These are phyloP conservation scores for Homarus americanus DNA, from an alignment of 1,140 invertebrate species.

Conservation along the genomic window DNA sequence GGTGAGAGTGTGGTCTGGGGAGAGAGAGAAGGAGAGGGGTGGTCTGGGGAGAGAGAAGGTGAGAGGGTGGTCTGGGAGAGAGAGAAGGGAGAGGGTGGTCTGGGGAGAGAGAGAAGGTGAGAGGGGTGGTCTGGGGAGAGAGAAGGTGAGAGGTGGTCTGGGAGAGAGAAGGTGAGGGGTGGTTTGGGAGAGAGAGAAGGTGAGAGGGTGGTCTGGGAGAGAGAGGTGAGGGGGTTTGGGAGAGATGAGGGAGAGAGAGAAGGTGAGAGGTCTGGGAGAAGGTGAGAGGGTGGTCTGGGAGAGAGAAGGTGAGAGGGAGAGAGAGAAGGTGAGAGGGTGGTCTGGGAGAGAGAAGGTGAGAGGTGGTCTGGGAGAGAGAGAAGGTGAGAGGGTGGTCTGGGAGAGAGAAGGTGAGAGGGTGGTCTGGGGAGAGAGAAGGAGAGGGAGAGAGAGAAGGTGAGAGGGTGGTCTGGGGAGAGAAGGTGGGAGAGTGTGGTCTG, in stretches of 20 bases:
- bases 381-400: too few species aligned
- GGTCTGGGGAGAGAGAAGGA: not conserved
- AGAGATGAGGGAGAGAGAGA: too few species aligned
- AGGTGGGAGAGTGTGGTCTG: not conserved
- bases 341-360: not conserved
- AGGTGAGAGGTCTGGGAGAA: not conserved
- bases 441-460: not conserved
- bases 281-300: not conserved
- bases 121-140: not conserved
- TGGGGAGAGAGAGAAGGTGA: not conserved
- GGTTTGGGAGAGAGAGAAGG: constrained; percentile 1
- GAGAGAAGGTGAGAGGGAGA: not conserved
- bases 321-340: not conserved
- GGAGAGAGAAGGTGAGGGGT: not conserved
- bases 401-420: too few species aligned
- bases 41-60: too few species aligned
- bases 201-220: not conserved
- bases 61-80: too few species aligned
- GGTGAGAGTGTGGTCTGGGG: too few species aligned
- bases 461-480: not conserved
- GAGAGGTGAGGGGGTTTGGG: too few species aligned
- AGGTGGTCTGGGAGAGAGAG: too few species aligned
- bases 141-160: not conserved
- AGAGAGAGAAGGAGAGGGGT: not conserved
- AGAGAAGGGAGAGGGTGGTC: not conserved